Evolutionary conservation across 2,888 invertebrate species (phyloP).

Genomic region (Macrophya annulata): DNA sequence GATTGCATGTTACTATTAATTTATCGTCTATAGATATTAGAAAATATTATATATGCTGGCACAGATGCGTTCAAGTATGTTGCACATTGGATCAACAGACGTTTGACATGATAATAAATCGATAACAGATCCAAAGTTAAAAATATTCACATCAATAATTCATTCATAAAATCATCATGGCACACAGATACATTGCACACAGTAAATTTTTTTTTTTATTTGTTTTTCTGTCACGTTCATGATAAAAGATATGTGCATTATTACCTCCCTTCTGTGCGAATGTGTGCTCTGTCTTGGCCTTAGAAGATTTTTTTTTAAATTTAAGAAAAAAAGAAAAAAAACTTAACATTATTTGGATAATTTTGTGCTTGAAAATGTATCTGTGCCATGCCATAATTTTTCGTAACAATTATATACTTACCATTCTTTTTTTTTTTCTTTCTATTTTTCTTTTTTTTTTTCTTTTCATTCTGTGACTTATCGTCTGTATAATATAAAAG

Average conservation of each 20-base stretch:
- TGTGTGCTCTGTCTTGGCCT: slow-evolving; percentile 66
- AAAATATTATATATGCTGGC: slow-evolving; percentile 69
- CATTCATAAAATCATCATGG: slow-evolving; percentile 71
- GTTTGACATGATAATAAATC: slow-evolving; percentile 73
- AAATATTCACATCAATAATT: slow-evolving; percentile 59
- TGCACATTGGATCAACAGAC: slow-evolving; percentile 75
- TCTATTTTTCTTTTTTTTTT: slow-evolving; percentile 58
- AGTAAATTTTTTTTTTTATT: slow-evolving; percentile 42
- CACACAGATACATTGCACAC: slow-evolving; percentile 77
- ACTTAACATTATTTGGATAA: slow-evolving; percentile 58
- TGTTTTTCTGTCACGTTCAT: slow-evolving; percentile 12
- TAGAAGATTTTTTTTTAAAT: too few relatives aligned
- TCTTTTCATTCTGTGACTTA: slow-evolving; percentile 58
- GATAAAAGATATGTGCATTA: slow-evolving; percentile 46
- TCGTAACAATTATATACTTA: slow-evolving; percentile 56
- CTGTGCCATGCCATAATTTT: slow-evolving; percentile 75
- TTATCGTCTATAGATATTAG: slow-evolving; percentile 28
- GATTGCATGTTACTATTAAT: slow-evolving; percentile 37
- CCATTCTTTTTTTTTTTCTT: slow-evolving; percentile 60
- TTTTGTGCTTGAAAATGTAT: slow-evolving; percentile 75
- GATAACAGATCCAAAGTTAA: slow-evolving; percentile 59
- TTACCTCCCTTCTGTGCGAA: slow-evolving; percentile 65
- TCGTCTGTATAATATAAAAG: too few relatives aligned
- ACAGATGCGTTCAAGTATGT: slow-evolving; percentile 77
- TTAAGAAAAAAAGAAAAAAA: slow-evolving; percentile 31